Evolutionary conservation across 92 coral and sea anemone genomes (phyloP).

Genomic region (Heliopora coerulea): DNA sequence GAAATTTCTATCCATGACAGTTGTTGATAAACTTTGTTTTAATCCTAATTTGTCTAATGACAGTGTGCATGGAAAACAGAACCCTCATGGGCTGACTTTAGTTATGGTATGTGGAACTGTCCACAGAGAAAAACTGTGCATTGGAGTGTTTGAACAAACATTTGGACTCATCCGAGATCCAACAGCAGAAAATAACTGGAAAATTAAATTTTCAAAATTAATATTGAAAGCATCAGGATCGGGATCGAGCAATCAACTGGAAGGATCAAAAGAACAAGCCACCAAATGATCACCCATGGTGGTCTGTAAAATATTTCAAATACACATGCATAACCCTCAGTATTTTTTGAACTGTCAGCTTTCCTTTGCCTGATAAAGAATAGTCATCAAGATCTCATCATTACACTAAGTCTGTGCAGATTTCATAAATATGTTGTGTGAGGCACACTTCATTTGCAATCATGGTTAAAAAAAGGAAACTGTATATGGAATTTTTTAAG

Average conservation of each 20-base stretch:
- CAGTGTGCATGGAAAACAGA: conserved; percentile 67
- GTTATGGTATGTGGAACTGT: conserved; percentile 89
- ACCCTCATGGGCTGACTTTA: conserved; percentile 80
- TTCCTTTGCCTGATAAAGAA: too few species aligned
- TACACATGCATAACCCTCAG: too few species aligned
- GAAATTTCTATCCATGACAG: conserved; percentile 64
- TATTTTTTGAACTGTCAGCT: too few species aligned
- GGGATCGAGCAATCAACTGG: conserved; percentile 9
- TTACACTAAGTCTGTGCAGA: too few species aligned
- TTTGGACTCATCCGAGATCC: conserved; percentile 95
- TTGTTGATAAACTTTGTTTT: conserved; percentile 69
- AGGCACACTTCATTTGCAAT: too few species aligned
- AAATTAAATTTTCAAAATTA: conserved; percentile 87
- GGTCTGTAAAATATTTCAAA: not conserved
- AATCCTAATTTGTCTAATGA: conserved; percentile 59
- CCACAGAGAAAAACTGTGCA: conserved; percentile 67
- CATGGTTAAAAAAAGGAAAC: too few species aligned
- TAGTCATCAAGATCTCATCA: too few species aligned
- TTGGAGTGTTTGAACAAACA: conserved; percentile 93
- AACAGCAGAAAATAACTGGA: conserved; percentile 84
- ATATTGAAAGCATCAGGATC: conserved; percentile 65
- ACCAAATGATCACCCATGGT: not conserved
- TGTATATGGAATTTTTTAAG: too few species aligned
- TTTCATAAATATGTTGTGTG: too few species aligned
- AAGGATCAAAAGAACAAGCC: not conserved